A percentile compares a stretch with the other conserved stretches of the same genome.
phyloP scores from a whole-genome alignment of 2,797 vertebrate species.

The Ptychadena robeensis region DNA sequence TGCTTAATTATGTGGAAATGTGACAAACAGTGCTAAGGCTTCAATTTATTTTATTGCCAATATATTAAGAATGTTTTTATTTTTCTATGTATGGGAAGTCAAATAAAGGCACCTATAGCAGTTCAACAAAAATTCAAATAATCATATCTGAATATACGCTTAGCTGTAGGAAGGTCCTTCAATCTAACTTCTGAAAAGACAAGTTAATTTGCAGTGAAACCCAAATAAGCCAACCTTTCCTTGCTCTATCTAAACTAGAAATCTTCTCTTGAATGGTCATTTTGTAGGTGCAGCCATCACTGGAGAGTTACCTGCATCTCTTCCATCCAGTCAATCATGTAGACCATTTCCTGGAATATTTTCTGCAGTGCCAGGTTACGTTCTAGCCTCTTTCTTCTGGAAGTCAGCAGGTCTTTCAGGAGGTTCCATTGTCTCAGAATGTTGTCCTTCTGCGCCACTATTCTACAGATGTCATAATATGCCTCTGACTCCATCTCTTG shows the following conservation, averaged over 20 bases:
- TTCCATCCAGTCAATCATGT: slow-evolving; percentile 99
- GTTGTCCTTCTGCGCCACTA: slow-evolving; percentile 87
- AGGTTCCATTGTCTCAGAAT: slow-evolving; percentile 91
- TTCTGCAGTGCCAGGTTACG: slow-evolving; percentile 92
- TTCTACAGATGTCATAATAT: slow-evolving; percentile 88
- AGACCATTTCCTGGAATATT: slow-evolving; percentile 97
- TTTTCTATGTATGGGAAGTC: no score
- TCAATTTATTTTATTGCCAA: no score
- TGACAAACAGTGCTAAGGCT: no score
- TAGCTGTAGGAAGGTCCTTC: no score
- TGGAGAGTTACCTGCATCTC: slow-evolving; percentile 85
- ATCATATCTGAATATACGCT: no score
- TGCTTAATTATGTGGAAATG: neutral
- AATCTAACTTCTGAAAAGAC: no score
- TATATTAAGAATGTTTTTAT: no score
- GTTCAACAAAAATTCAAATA: no score
- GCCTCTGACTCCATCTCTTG: slow-evolving; percentile 86
- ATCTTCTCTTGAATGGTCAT: neutral
- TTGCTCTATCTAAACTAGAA: neutral
- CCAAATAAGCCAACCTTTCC: no score
- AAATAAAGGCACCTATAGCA: neutral
- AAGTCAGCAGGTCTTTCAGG: slow-evolving; percentile 84
- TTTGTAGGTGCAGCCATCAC: no score
- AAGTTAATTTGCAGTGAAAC: no score
- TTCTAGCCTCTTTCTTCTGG: slow-evolving; percentile 84